Conservation (phyloP, 2,797 vertebrate genomes). For the Morelia viridis region DNA sequence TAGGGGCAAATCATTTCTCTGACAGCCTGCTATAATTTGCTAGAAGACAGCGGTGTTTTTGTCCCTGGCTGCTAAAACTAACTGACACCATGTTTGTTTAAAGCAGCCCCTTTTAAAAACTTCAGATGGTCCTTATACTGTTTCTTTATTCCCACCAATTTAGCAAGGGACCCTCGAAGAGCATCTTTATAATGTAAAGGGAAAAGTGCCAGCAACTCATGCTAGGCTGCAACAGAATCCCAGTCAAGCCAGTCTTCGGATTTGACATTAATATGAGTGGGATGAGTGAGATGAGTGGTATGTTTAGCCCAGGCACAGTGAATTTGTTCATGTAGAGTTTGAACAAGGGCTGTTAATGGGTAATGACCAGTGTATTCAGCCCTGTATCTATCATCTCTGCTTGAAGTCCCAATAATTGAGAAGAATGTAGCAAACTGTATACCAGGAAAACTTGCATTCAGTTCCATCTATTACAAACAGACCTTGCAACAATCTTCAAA, state of each 20-base stretch:
- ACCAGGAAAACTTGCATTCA: background rate
- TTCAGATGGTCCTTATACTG: background rate
- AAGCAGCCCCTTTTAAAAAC: background rate
- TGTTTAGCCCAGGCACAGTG: background rate
- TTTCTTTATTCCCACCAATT: background rate
- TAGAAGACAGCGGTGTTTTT: background rate
- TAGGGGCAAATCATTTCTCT: background rate
- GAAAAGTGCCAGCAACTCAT: background rate
- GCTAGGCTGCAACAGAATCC: background rate
- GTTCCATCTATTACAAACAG: background rate
- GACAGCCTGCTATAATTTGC: background rate
- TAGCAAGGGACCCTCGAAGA: background rate
- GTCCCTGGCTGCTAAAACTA: background rate
- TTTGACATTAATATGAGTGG: background rate
- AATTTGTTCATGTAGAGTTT: background rate
- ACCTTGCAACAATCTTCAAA: background rate
- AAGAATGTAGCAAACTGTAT: background rate
- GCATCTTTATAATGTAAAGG: background rate
- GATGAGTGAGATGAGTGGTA: background rate
- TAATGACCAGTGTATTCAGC: background rate
- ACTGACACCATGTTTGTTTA: background rate
- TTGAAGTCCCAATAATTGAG: background rate
- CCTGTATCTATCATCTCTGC: background rate
- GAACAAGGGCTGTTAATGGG: background rate
- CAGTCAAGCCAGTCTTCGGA: background rate